Evolutionary conservation across 2,888 invertebrate species (phyloP), one percentile per base, ranked within the genome.

Genomic region (Drepanosiphum platanoidis): DNA sequence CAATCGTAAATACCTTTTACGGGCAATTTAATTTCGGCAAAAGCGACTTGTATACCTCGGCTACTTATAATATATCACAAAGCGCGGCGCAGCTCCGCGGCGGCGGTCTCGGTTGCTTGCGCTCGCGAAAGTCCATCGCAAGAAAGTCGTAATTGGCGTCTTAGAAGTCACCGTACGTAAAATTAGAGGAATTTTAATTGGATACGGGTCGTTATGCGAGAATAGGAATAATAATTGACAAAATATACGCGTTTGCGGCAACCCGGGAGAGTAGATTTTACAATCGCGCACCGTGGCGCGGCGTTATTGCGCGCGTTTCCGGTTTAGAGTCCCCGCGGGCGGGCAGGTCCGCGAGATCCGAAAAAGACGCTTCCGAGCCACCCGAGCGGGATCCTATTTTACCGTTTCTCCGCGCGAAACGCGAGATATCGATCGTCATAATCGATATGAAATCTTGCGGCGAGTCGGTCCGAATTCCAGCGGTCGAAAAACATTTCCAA

Each of bases 141-240:
- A 68, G 68, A 68, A 68, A 46, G 27, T 80, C 79, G 42, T 32
- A 52, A 61, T 46, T 42, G 34, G 36, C 68, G 70, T 71, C 80
- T 71, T 58, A n/a, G 36, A 30, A 80, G 58, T 80, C 80, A 58
- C 70, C 5, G 80, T 36, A 80, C 80, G 80, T 80, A 71, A 80
- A 80, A 80, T 80, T 80, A 27, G 30, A 34, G 52, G 52, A 58
- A 80, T 80, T 80, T 70, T 70, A 80, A 80, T 80, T 71, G 70
- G 80, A 80, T 36, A 80, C 80, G 80, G 80, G 30, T 46, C 68
- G 27, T 34, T 3, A 66, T 32, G 66, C 58, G 58, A 32, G 70
- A 9, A 68, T 32, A n/a, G 34, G 11, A 66, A 52, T 22, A 52
- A 52, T 52, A 52, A 30, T 46, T 22, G 39, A 77, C 77, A 74